Base-by-base conservation (phyloP, 2,113 vertebrate species). In the Sisor rabdophorus region DNA sequence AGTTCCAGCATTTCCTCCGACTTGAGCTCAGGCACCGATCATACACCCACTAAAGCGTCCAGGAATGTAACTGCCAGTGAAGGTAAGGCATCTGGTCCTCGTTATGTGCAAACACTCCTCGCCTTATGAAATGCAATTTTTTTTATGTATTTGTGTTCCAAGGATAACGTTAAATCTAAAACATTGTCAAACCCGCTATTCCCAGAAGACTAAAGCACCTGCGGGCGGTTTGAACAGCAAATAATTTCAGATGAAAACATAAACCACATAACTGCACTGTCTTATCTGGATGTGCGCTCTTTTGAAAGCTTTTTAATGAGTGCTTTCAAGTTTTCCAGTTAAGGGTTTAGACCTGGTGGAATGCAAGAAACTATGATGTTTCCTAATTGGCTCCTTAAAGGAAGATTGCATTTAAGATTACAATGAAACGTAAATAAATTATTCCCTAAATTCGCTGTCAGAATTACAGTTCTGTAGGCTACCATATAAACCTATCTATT, bases 1-100 rank as follows among this genome's bases (percentile, higher is more conserved):
- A 98, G 97, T 92, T 99, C 96, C 90, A 98, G 97, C 94, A 94
- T 98, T 93, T 98, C 96, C 89, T 99, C 97, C 87, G 97, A 99
- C 93, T 93, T 99, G 91, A 99, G 97, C 90, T 99, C 97, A 81
- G 94, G 96, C 90, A 99, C 96, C 32, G 97, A 99, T 94, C 96
- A 96, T 87, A 98, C 96, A 6, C 94, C 96, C 26, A 98, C 94
- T 82, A 96, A 95, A 94, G 93, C 94, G 86, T 94, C 92, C 83
- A 98, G 94, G 91, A 99, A 98, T 99, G 96, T 91, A 85, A 93
- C 95, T 89, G 94, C 95, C 92, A 98, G 92, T 74, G 97, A 99
- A 98, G 97, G 97, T 99, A 95, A 87, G 83, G 93, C 91, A 92
- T 91, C 92, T 94, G 92, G 87, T 92, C 81, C 87, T 92, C 85